Evolutionary conservation across 2,888 invertebrate species (phyloP).

Genomic region (Microctonus aethiopoides): DNA sequence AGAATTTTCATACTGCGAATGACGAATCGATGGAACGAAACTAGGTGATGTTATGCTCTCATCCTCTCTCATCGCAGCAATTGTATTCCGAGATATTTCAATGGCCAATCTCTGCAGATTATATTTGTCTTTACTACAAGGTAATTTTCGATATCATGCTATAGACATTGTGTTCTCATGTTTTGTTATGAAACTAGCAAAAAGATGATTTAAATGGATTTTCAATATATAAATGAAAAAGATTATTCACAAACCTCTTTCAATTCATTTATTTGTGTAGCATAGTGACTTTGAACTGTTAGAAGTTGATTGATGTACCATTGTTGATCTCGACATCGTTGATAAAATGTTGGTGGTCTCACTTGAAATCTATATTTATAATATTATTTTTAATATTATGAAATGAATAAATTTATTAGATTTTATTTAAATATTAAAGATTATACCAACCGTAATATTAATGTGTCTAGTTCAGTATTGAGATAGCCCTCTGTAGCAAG

Average conservation of each 20-base stretch:
- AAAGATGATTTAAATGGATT: constrained; percentile 14
- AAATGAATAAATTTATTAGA: too few species aligned
- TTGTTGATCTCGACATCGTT: constrained; percentile 92
- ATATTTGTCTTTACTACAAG: too few species aligned
- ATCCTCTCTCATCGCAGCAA: constrained; percentile 68
- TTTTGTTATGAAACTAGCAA: background rate
- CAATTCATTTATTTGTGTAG: constrained; percentile 84
- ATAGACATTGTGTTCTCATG: background rate
- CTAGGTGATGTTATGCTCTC: constrained; percentile 41
- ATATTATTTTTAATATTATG: background rate
- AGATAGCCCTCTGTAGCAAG: constrained; percentile 91
- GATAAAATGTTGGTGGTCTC: constrained; percentile 92
- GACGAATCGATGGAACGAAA: constrained; percentile 27
- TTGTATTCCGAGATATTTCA: constrained; percentile 77
- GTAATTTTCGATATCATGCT: background rate
- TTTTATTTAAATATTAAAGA: constrained; percentile 34
- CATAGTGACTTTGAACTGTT: constrained; percentile 82
- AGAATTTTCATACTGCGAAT: constrained; percentile 38
- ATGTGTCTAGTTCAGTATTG: constrained; percentile 83
- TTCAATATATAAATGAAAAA: constrained; percentile 8
- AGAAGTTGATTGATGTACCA: constrained; percentile 91
- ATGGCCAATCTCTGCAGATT: constrained; percentile 72
- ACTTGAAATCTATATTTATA: constrained; percentile 81
- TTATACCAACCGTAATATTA: constrained; percentile 77
- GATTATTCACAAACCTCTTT: constrained; percentile 74